Evolutionary conservation across 2,888 invertebrate species (phyloP).

Genomic region (Mythimna pallens): DNA sequence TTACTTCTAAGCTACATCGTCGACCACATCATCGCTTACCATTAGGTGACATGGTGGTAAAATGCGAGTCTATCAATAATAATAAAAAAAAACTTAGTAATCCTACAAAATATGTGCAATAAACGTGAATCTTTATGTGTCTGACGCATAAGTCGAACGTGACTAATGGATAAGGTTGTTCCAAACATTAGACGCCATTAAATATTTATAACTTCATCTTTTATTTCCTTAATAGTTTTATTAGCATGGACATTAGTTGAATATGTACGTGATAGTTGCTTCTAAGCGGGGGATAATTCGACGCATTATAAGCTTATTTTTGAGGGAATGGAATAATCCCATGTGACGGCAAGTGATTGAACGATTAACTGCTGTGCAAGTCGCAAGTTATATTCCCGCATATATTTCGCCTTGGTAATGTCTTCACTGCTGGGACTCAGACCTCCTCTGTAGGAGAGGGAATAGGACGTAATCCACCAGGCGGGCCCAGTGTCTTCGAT

Average conservation of each 20-base stretch:
- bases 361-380: too few species aligned
- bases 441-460: too few species aligned
- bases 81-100: neutral
- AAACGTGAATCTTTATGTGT: neutral
- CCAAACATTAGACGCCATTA: slow-evolving; percentile 23
- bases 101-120: neutral
- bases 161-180: neutral
- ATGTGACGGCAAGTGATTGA: too few species aligned
- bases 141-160: slow-evolving; percentile 15
- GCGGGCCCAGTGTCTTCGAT: too few species aligned
- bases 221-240: slow-evolving; percentile 13
- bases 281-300: neutral
- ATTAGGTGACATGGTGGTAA: too few species aligned
- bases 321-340: neutral
- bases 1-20: too few species aligned
- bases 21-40: too few species aligned
- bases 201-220: slow-evolving; percentile 37
- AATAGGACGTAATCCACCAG: too few species aligned
- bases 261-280: neutral
- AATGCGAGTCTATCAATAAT: too few species aligned
- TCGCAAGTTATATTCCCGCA: too few species aligned
- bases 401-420: too few species aligned
- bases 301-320: neutral
- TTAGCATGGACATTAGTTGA: neutral
- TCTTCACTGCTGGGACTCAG: too few species aligned